Percentiles rank a stretch among this genome's conserved stretches.
phyloP scores from a whole-genome alignment of 2,888 invertebrate genomes.

The Mesorhabditis belari region DNA sequence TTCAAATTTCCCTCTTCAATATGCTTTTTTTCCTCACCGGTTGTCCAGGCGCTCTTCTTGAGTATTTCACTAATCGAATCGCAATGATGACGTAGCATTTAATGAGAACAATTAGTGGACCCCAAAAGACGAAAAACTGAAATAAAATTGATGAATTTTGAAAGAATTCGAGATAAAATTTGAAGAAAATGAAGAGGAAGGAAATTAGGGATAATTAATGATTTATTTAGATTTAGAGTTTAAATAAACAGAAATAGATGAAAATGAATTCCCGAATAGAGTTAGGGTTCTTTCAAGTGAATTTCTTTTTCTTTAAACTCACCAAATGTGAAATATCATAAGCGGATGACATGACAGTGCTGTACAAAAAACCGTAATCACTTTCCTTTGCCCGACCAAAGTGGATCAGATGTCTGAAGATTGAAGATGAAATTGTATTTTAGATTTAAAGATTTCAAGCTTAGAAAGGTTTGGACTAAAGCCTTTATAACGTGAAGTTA shows the following conservation, averaged over 20 bases:
- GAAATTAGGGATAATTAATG: no score
- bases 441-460: no score
- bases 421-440: background rate
- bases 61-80: constrained; percentile 38
- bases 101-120: constrained; percentile 41
- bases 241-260: no score
- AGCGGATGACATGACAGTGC: constrained; percentile 18
- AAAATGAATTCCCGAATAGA: no score
- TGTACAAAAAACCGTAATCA: background rate
- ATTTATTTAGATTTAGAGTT: no score
- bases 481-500: no score
- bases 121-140: constrained; percentile 50
- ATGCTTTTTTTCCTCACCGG: constrained; percentile 14
- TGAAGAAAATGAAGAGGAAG: no score
- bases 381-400: background rate
- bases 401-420: background rate
- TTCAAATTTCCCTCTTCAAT: no score
- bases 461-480: no score
- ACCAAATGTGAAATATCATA: constrained; percentile 47
- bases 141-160: no score
- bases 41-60: constrained; percentile 9
- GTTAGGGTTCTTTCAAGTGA: no score
- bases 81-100: constrained; percentile 44
- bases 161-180: no score
- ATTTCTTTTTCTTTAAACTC: background rate